Conservation (phyloP, 2,797 vertebrate genomes). For the Sebastes kiyomatsui region DNA sequence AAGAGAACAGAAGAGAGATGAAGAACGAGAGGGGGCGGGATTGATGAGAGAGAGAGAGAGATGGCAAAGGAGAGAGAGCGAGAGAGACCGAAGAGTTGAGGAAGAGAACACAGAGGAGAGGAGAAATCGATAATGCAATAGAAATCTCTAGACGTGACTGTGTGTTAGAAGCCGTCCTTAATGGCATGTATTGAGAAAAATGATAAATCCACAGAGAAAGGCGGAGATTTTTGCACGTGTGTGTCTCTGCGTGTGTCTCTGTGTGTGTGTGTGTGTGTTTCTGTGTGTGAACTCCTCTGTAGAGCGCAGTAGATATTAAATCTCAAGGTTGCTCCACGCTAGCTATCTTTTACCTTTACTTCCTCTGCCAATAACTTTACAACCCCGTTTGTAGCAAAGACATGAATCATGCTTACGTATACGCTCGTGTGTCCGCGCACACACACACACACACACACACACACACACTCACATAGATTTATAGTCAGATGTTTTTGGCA, state of each 20-base stretch:
- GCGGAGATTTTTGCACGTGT: conserved; percentile 18
- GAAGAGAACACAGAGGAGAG: conserved; percentile 53
- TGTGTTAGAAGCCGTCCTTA: conserved; percentile 69
- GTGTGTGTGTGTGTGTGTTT: conserved; percentile 4
- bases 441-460: neutral
- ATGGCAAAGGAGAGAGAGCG: conserved; percentile 22
- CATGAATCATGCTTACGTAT: conserved; percentile 56
- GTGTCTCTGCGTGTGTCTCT: conserved; percentile 1
- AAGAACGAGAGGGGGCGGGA: conserved; percentile 16
- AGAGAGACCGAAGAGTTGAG: conserved; percentile 36
- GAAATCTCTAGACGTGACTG: conserved; percentile 69
- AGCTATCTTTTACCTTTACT: conserved; percentile 65
- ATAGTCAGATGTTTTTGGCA: conserved; percentile 66
- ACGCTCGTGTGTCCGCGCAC: neutral
- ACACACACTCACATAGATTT: conserved; percentile 48
- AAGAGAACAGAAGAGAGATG: conserved; percentile 28
- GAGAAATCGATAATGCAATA: conserved; percentile 75
- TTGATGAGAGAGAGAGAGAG: conserved; percentile 37
- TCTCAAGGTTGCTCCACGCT: conserved; percentile 68
- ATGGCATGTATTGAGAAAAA: conserved; percentile 70
- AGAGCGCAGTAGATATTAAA: conserved; percentile 59
- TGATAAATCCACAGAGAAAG: conserved; percentile 64
- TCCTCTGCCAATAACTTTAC: conserved; percentile 63
- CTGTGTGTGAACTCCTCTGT: conserved; percentile 13
- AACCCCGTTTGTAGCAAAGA: conserved; percentile 41